These are phyloP conservation scores for Corythornis cristatus DNA, from an alignment of 2,113 vertebrate species.

Conservation along the genomic window DNA sequence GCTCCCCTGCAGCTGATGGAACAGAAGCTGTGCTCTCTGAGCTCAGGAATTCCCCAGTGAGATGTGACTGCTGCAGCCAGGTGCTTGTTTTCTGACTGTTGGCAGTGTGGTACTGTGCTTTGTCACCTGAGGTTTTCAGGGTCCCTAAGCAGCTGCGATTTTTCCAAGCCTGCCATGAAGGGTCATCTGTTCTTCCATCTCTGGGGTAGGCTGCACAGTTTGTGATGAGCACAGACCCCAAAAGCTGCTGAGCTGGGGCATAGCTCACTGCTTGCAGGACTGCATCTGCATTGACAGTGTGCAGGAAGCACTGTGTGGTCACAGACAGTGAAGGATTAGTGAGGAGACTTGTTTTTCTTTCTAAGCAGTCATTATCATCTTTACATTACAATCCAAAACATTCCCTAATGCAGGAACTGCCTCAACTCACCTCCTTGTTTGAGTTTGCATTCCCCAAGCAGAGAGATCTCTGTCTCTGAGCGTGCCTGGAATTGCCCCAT, in stretches of 20 bases:
- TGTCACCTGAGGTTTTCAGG: no score
- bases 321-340: not conserved
- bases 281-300: not conserved
- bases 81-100: rapidly evolving
- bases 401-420: not conserved
- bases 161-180: rapidly evolving
- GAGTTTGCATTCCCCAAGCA: not conserved
- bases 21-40: not conserved
- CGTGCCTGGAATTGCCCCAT: conserved; percentile 40
- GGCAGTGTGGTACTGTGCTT: not conserved
- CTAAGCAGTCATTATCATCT: rapidly evolving
- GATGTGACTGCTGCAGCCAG: not conserved
- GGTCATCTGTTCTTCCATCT: not conserved
- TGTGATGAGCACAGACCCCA: not conserved
- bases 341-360: not conserved
- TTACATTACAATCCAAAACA: not conserved
- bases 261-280: no score
- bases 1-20: not conserved
- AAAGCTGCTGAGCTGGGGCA: not conserved
- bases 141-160: rapidly evolving
- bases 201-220: not conserved
- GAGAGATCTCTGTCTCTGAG: not conserved
- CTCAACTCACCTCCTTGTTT: not conserved
- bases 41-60: rapidly evolving
- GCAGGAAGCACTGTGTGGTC: no score